A percentile compares a stretch with the other conserved stretches of the same genome.
Evolutionary conservation across 2,888 invertebrate genomes (phyloP).

Genomic region (Colletes collaris): DNA sequence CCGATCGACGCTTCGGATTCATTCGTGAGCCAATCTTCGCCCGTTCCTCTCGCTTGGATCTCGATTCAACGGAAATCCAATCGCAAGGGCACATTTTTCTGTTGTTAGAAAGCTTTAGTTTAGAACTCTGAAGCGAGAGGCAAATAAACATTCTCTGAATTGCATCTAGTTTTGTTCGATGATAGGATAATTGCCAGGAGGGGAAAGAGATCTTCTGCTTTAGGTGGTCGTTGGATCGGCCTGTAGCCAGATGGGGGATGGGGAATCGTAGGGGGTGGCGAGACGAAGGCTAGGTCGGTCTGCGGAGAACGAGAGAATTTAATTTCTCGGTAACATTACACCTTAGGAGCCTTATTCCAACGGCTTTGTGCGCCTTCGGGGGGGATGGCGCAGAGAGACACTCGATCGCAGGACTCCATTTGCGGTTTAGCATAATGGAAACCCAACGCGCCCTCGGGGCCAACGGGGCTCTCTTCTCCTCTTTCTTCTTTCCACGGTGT

Average conservation of each 20-base stretch:
- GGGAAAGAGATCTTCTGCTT: no score
- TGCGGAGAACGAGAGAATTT: conserved; percentile 76
- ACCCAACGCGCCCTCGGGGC: conserved; percentile 80
- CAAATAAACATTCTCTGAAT: no score
- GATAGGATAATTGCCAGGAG: no score
- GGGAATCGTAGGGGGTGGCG: conserved; percentile 24
- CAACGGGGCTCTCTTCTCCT: conserved; percentile 45
- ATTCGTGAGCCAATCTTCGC: no score
- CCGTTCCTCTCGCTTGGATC: no score
- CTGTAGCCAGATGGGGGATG: conserved; percentile 8
- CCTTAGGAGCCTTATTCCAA: conserved; percentile 78
- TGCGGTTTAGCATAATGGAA: conserved; percentile 83
- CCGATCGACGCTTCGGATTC: no score
- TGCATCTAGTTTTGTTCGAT: no score
- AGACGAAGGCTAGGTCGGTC: conserved; percentile 43
- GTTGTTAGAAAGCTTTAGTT: no score
- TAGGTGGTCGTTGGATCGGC: background rate
- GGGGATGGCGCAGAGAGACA: conserved; percentile 77
- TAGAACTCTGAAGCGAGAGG: no score
- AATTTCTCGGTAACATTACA: conserved; percentile 82
- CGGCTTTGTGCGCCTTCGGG: conserved; percentile 77
- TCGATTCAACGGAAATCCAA: no score
- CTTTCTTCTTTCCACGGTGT: conserved; percentile 25
- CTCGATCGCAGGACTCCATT: conserved; percentile 83
- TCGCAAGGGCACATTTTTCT: no score